These are phyloP conservation scores for Ennomos quercinarius DNA, from an alignment of 2,888 invertebrate genomes.

Conservation along the genomic window DNA sequence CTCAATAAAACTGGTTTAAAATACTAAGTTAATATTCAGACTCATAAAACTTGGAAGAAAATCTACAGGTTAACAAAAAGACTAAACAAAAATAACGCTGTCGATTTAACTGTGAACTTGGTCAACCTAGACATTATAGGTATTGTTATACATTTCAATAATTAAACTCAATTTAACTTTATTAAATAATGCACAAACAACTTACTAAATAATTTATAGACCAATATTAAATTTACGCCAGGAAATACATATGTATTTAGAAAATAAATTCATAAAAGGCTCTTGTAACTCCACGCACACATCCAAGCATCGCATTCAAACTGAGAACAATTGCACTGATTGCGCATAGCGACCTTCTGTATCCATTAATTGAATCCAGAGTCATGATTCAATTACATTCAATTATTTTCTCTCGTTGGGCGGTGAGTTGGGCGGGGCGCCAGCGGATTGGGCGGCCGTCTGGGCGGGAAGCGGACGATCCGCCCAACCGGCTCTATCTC, in stretches of 20 bases:
- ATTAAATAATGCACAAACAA: too few relatives aligned
- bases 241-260: neutral
- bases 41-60: too few relatives aligned
- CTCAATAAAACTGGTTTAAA: too few relatives aligned
- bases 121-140: too few relatives aligned
- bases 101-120: too few relatives aligned
- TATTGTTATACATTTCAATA: too few relatives aligned
- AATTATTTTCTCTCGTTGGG: slow-evolving; percentile 68
- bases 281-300: slow-evolving; percentile 9
- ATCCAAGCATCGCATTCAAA: slow-evolving; percentile 21
- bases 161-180: too few relatives aligned
- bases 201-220: too few relatives aligned
- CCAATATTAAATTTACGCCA: too few relatives aligned
- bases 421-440: slow-evolving; percentile 67
- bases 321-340: slow-evolving; percentile 69
- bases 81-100: too few relatives aligned
- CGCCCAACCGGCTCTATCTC: slow-evolving; percentile 64
- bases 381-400: slow-evolving; percentile 77
- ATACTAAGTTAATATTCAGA: too few relatives aligned
- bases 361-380: slow-evolving; percentile 70
- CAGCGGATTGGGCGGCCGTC: slow-evolving; percentile 65
- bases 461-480: slow-evolving; percentile 62
- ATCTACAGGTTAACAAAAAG: too few relatives aligned
- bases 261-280: slow-evolving; percentile 1
- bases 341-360: slow-evolving; percentile 49